Base-by-base conservation (phyloP, 2,797 vertebrate genomes). In the Nannoperca australis region DNA sequence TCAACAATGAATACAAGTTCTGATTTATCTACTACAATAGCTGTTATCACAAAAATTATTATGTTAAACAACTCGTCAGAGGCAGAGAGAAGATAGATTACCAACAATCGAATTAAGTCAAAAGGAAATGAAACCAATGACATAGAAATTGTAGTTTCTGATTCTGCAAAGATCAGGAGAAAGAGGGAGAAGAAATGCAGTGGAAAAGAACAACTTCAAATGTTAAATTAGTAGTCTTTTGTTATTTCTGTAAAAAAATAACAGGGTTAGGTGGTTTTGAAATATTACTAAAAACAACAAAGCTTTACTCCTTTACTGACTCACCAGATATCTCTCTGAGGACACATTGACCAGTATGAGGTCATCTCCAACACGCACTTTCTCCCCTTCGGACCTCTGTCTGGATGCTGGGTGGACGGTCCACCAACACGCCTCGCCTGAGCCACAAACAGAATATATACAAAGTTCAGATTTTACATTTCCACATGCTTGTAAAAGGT, bases 351-450 rank as follows among this genome's bases (percentile, higher is more conserved):
- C 96, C 78, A 99, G 90, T 85, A 99, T 99, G 74, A 99, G 96
- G 89, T 99, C 98, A 84, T 99, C 98, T 68, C 98, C 97, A 59
- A 96, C 97, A 5, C 96, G 95, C 0, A 99, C 97, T 86, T 99
- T 99, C 90, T 99, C 98, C n/a, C 97, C 98, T 89, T 99, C 98
- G 4, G 98, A 99, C 83, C 98, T 94, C 84, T 99, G 98, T 81
- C 97, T 97, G 49, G 98, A 99, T 56, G 98, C 97, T 18, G 98
- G 98, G 75, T 99, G 98, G 63, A 99, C 96, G 0, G 96, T 99
- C 98, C 98, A 99, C 97, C 98, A 99, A 82, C 97, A 99, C 2
- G 97, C 95, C 77, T 99, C 98, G 36, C 97, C 98, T 99, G 36
- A 53, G 67, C 20, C 27, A 55, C 24, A 54, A 3, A 79, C 5